These are phyloP conservation scores for Acanthaster planci DNA, from an alignment of 35 echinoderm and acorn worm species.

Conservation along the genomic window DNA sequence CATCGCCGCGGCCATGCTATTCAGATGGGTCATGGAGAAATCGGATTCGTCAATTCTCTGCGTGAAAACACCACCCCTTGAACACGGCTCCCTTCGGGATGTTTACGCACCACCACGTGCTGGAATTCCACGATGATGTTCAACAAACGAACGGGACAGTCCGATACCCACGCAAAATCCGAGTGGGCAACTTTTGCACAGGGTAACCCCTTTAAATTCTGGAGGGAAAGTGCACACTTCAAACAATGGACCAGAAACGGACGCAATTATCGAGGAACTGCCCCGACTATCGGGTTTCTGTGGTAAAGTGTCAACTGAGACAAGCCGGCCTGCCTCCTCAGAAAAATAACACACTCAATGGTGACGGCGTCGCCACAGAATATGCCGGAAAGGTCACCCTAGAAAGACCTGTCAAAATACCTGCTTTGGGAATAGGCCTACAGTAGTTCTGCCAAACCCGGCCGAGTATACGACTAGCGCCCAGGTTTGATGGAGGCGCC, in stretches of 20 bases:
- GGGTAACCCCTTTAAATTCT: conserved; percentile 11
- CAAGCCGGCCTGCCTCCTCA: conserved; percentile 4
- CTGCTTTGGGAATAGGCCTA: too few species aligned
- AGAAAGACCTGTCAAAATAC: not conserved
- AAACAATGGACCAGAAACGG: conserved; percentile 2
- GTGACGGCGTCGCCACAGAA: conserved; percentile 16
- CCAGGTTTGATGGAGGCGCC: too few species aligned
- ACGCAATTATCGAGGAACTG: conserved; percentile 24
- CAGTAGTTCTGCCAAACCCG: too few species aligned
- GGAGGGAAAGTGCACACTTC: not conserved
- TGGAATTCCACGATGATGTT: not conserved
- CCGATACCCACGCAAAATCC: too few species aligned
- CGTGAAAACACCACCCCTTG: not conserved
- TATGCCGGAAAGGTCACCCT: conserved; percentile 2
- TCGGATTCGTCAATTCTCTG: not conserved
- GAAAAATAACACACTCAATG: too few species aligned
- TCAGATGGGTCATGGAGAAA: conserved; percentile 5
- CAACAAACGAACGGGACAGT: conserved; percentile 6
- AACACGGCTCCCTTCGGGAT: not conserved
- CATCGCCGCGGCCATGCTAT: conserved; percentile 22
- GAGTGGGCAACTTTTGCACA: conserved; percentile 5
- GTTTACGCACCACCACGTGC: not conserved
- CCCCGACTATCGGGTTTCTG: conserved; percentile 10
- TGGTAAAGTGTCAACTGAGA: conserved; percentile 23
- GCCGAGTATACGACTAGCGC: too few species aligned